Evolutionary conservation across 1,140 invertebrate genomes (phyloP).

Genomic region (Neocloeon triangulifer): DNA sequence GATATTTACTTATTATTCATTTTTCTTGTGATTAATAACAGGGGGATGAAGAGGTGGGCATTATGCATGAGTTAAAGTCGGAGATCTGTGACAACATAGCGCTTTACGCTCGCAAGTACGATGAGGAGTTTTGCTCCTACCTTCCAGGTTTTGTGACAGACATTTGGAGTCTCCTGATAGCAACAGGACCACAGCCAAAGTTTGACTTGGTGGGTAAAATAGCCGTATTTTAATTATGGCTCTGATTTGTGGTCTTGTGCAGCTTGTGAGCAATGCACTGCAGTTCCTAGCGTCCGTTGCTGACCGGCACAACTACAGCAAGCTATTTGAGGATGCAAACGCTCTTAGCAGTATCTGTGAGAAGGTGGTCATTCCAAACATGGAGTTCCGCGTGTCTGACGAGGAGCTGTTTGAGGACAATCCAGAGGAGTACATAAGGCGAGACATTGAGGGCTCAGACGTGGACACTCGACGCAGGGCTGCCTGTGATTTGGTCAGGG

Average conservation of each 20-base stretch:
- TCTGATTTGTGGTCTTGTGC: slow-evolving; percentile 11
- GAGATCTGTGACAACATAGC: slow-evolving; percentile 91
- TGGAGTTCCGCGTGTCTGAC: slow-evolving; percentile 87
- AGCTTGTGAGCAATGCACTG: slow-evolving; percentile 88
- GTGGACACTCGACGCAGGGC: slow-evolving; percentile 84
- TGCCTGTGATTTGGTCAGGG: slow-evolving; percentile 87
- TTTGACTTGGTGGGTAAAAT: slow-evolving; percentile 57
- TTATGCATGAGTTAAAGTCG: slow-evolving; percentile 76
- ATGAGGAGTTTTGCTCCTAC: slow-evolving; percentile 84
- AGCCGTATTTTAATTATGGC: neutral
- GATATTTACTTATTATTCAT: neutral
- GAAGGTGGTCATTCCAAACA: slow-evolving; percentile 94
- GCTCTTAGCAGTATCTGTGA: slow-evolving; percentile 84
- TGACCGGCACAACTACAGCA: slow-evolving; percentile 65
- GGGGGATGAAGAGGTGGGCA: slow-evolving; percentile 70
- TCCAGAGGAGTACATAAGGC: slow-evolving; percentile 89
- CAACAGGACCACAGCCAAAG: slow-evolving; percentile 64
- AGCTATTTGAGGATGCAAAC: slow-evolving; percentile 68
- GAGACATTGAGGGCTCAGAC: slow-evolving; percentile 97
- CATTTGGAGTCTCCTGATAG: slow-evolving; percentile 75
- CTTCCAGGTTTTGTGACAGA: slow-evolving; percentile 75
- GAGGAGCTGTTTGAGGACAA: slow-evolving; percentile 94
- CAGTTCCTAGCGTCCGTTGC: slow-evolving; percentile 88
- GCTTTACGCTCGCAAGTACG: slow-evolving; percentile 91
- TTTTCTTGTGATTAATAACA: slow-evolving; percentile 19